A percentile compares a stretch with the other conserved stretches of the same genome.
phyloP scores from a whole-genome alignment of 1,140 invertebrate species.

The Calycopis cecrops region DNA sequence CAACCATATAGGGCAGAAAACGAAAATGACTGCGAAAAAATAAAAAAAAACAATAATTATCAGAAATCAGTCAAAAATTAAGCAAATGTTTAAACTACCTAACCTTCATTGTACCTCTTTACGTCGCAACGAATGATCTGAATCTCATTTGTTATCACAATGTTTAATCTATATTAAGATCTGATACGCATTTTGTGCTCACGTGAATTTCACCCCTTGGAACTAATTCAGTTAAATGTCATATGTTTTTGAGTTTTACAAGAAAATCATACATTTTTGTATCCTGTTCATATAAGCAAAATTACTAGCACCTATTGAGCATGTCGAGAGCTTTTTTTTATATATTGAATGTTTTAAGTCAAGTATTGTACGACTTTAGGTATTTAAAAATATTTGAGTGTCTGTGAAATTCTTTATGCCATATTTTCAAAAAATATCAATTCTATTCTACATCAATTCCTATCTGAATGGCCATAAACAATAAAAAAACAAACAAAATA shows the following conservation, averaged over 20 bases:
- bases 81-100: constrained; percentile 48
- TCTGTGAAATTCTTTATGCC: too few species aligned
- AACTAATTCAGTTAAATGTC: not conserved
- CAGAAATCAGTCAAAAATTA: constrained; percentile 47
- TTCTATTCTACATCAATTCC: too few species aligned
- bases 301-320: constrained; percentile 32
- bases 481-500: too few species aligned
- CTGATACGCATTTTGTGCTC: constrained; percentile 63
- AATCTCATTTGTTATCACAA: constrained; percentile 72
- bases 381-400: not conserved
- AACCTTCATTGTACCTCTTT: constrained; percentile 65
- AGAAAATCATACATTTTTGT: not conserved
- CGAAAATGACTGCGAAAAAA: constrained; percentile 39
- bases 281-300: constrained; percentile 17
- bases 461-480: too few species aligned
- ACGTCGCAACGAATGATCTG: constrained; percentile 47
- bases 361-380: constrained; percentile 3
- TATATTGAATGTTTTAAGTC: not conserved
- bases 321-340: constrained; percentile 26
- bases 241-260: constrained; percentile 5
- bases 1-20: constrained; percentile 50
- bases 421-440: too few species aligned
- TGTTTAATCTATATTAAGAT: constrained; percentile 66
- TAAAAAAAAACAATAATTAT: constrained; percentile 25
- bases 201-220: constrained; percentile 18